Evolutionary conservation across 2,113 vertebrate genomes (phyloP).

Genomic region (Lathamus discolor): DNA sequence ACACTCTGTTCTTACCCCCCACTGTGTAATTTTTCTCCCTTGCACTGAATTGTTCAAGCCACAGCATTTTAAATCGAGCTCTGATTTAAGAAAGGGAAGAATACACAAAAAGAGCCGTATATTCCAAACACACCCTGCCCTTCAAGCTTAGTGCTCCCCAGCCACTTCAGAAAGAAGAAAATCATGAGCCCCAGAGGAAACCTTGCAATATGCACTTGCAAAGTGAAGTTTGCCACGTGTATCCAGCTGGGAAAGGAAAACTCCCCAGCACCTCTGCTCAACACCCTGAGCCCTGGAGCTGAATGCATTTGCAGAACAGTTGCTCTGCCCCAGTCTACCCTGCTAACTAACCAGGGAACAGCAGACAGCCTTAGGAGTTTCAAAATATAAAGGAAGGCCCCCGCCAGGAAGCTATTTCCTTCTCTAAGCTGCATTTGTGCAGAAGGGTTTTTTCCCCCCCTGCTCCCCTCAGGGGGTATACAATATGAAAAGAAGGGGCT

Average conservation of each 20-base stretch:
- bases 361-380: background rate
- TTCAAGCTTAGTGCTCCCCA: conserved; percentile 34
- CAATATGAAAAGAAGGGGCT: conserved; percentile 24
- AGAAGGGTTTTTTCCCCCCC: background rate
- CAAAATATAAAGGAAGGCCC: conserved; percentile 19
- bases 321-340: background rate
- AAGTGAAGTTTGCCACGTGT: conserved; percentile 1
- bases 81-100: conserved; percentile 45
- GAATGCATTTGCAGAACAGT: background rate
- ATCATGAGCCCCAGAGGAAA: conserved; percentile 15
- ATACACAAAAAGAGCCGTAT: conserved; percentile 36
- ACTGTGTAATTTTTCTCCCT: conserved; percentile 49
- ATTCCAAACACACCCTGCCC: conserved; percentile 38
- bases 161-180: conserved; percentile 4
- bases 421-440: conserved; percentile 55
- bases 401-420: conserved; percentile 46
- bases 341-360: background rate
- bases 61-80: conserved; percentile 31
- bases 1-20: conserved; percentile 31
- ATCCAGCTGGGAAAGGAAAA: conserved; percentile 6
- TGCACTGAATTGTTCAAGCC: conserved; percentile 22
- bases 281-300: background rate
- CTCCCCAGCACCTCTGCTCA: conserved; percentile 6
- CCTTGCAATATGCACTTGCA: background rate
- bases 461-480: background rate